Percentiles rank a stretch among this genome's conserved stretches.
Conservation (phyloP, 2,113 vertebrate species). For the Hipposideros armiger region DNA sequence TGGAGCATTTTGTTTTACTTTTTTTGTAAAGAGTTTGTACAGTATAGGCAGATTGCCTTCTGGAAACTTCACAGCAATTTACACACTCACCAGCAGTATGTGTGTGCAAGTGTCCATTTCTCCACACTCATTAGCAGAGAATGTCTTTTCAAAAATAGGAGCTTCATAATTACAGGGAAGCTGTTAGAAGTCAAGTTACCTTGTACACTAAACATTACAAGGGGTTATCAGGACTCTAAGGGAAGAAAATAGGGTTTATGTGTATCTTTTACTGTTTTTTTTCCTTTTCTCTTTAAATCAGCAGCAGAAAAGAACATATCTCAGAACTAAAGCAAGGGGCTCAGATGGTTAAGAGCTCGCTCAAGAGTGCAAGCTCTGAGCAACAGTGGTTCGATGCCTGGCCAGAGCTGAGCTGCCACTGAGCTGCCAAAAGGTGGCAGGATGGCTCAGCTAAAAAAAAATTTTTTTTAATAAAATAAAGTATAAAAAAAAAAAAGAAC, state of each 20-base stretch:
- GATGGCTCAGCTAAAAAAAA: too few relatives aligned
- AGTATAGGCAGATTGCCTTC: not conserved
- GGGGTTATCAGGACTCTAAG: not conserved
- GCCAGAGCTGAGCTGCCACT: too few relatives aligned
- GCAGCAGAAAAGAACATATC: not conserved
- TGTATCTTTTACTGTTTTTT: not conserved
- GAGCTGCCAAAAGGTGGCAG: too few relatives aligned
- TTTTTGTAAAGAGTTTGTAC: not conserved
- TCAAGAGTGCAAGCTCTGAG: too few relatives aligned
- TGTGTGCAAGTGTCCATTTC: constrained; percentile 32
- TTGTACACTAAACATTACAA: not conserved
- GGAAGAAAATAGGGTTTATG: not conserved
- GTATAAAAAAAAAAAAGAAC: too few relatives aligned
- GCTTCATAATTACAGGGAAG: constrained; percentile 33
- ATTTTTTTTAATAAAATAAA: too few relatives aligned
- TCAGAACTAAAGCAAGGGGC: not conserved
- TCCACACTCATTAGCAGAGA: not conserved
- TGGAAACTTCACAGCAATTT: not conserved
- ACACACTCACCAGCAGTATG: not conserved
- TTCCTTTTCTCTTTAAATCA: constrained; percentile 21
- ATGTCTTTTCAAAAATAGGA: constrained; percentile 41
- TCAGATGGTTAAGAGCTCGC: too few relatives aligned
- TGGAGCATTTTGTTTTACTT: constrained; percentile 25
- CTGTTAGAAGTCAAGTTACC: constrained; percentile 18
- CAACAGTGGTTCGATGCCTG: too few relatives aligned